A percentile compares a stretch with the other conserved stretches of the same genome.
These are phyloP conservation scores for Bucco capensis DNA, from an alignment of 2,113 vertebrate species.

Conservation along the genomic window DNA sequence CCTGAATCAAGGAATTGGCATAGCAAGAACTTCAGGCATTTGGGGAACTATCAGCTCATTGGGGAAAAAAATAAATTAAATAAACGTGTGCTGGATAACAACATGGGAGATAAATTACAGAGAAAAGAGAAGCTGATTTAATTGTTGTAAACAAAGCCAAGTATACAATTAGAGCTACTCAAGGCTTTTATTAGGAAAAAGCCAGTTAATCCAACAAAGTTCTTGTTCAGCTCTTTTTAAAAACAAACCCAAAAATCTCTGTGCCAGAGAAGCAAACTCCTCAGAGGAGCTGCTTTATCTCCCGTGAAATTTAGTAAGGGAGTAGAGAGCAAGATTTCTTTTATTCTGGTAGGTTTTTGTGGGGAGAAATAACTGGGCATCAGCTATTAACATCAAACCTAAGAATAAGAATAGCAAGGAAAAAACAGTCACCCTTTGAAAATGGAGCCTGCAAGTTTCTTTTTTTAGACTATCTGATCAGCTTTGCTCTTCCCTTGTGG, in stretches of 20 bases:
- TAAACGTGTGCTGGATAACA: not conserved
- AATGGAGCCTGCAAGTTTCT: not conserved
- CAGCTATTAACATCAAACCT: not conserved
- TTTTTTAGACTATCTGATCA: not conserved
- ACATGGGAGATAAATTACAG: constrained; percentile 21
- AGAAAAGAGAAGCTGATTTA: constrained; percentile 17
- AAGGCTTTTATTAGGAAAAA: constrained; percentile 45
- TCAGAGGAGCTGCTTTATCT: not conserved
- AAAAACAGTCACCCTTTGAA: not conserved
- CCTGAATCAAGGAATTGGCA: not conserved
- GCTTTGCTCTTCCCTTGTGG: not conserved
- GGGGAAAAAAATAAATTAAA: not conserved
- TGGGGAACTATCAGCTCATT: not conserved
- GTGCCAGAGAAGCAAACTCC: not conserved
- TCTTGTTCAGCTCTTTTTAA: not conserved
- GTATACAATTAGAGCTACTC: constrained; percentile 49
- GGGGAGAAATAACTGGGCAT: not conserved
- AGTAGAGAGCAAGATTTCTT: not conserved
- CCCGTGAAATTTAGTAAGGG: not conserved
- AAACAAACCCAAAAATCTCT: not conserved
- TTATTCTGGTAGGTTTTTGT: not conserved
- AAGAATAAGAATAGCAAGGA: not conserved
- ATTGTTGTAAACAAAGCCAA: constrained; percentile 56
- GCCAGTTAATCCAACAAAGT: constrained; percentile 37
- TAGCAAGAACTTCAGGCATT: not conserved